phyloP scores from a whole-genome alignment of 2,888 invertebrate genomes.

The Euzetes globulus region DNA sequence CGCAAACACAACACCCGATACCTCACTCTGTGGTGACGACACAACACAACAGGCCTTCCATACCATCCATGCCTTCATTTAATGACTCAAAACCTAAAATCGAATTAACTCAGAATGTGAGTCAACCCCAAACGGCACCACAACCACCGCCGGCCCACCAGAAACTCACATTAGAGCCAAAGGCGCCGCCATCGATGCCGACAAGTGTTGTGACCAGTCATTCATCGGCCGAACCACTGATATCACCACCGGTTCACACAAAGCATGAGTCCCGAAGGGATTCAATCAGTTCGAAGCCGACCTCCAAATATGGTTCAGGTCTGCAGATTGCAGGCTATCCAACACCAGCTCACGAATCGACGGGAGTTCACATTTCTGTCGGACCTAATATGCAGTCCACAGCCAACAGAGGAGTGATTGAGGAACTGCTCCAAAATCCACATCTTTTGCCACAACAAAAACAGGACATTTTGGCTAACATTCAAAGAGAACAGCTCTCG shows the following conservation, averaged over 20 bases:
- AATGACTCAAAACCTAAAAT: constrained; percentile 25
- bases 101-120: constrained; percentile 29
- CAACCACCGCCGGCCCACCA: constrained; percentile 34
- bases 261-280: constrained; percentile 12
- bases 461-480: constrained; percentile 41
- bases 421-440: constrained; percentile 43
- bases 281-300: not conserved
- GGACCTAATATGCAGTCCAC: constrained; percentile 36
- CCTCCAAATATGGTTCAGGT: not conserved
- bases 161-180: constrained; percentile 38
- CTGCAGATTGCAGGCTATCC: constrained; percentile 18
- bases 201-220: constrained; percentile 35
- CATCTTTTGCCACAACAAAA: constrained; percentile 40
- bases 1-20: too few relatives aligned
- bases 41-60: not conserved
- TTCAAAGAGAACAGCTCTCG: constrained; percentile 27
- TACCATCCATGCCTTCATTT: not conserved
- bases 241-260: constrained; percentile 33
- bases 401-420: constrained; percentile 42
- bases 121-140: constrained; percentile 34
- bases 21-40: not conserved
- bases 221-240: constrained; percentile 30
- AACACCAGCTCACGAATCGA: constrained; percentile 16
- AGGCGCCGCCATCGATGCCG: constrained; percentile 23
- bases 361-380: not conserved